Percentiles rank a stretch among this genome's conserved stretches.
phyloP scores from a whole-genome alignment of 2,888 invertebrate genomes.

The Timema podura region DNA sequence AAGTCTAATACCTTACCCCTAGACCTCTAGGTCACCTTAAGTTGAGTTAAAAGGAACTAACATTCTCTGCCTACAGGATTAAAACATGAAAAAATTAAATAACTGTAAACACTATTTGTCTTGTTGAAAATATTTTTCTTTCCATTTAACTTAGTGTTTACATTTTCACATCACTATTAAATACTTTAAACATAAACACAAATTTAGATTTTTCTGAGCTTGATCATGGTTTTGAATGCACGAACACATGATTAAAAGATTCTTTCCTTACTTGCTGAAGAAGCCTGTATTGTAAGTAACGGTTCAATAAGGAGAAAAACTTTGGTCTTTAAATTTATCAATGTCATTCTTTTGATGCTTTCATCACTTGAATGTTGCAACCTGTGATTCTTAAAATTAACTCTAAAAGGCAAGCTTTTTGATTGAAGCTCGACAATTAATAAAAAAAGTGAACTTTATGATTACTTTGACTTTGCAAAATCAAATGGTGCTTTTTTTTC shows the following conservation, averaged over 20 bases:
- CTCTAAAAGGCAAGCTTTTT: not conserved
- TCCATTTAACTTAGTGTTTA: too few relatives aligned
- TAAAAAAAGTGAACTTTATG: not conserved
- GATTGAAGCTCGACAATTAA: not conserved
- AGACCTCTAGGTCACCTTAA: too few relatives aligned
- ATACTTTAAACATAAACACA: conserved; percentile 8
- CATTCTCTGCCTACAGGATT: too few relatives aligned
- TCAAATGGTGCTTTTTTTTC: not conserved
- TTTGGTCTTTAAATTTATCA: not conserved
- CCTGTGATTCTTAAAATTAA: not conserved
- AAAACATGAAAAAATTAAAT: too few relatives aligned
- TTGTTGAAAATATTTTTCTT: too few relatives aligned
- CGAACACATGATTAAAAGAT: not conserved
- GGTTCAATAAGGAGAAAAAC: not conserved
- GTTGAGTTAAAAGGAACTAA: too few relatives aligned
- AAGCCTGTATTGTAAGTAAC: not conserved
- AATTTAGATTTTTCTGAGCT: not conserved
- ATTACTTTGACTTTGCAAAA: not conserved
- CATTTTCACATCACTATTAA: conserved; percentile 7
- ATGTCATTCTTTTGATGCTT: not conserved
- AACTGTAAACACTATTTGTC: too few relatives aligned
- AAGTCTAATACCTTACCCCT: too few relatives aligned
- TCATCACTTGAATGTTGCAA: not conserved
- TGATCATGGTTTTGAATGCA: conserved; percentile 1
- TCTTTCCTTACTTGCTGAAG: not conserved